Percentiles rank a stretch among this genome's conserved stretches.
Conservation (phyloP, 2,113 vertebrate genomes). For the Chionodraco myersi region DNA sequence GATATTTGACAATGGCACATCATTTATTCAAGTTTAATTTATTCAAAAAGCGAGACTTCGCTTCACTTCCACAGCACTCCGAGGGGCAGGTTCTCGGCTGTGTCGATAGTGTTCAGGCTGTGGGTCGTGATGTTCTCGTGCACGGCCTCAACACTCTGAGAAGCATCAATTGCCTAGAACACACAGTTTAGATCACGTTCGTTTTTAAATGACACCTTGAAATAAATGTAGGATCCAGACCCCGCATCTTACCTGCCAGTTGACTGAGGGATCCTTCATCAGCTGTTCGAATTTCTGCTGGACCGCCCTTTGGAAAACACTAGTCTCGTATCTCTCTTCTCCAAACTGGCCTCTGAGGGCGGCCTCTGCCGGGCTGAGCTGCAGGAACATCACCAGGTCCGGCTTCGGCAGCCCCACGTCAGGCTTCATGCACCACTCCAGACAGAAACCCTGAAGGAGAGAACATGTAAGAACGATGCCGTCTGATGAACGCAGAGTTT, state of each 20-base stretch:
- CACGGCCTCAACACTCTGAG: slow-evolving; percentile 87
- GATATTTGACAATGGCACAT: slow-evolving; percentile 29
- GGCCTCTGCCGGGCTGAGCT: slow-evolving; percentile 81
- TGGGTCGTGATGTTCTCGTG: slow-evolving; percentile 85
- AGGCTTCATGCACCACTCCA: slow-evolving; percentile 93
- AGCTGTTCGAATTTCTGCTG: slow-evolving; percentile 86
- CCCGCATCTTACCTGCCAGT: slow-evolving; percentile 90
- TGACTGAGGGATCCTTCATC: slow-evolving; percentile 86
- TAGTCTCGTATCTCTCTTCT: slow-evolving; percentile 88
- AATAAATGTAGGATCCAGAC: background rate
- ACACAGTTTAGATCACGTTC: background rate
- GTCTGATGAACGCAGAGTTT: background rate
- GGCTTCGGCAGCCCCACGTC: slow-evolving; percentile 95
- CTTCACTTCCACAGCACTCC: slow-evolving; percentile 89
- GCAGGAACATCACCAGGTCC: slow-evolving; percentile 93
- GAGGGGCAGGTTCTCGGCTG: slow-evolving; percentile 77
- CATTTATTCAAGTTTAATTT: background rate
- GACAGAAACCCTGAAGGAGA: slow-evolving; percentile 86
- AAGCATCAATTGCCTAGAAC: slow-evolving; percentile 88
- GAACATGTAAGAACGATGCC: background rate
- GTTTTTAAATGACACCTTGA: background rate
- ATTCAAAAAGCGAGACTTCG: no score
- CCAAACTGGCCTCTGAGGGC: slow-evolving; percentile 88
- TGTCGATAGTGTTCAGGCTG: slow-evolving; percentile 78
- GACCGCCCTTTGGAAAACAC: slow-evolving; percentile 87